phyloP scores from a whole-genome alignment of 53 echinoderm and acorn worm species.

The Henricia sp. region DNA sequence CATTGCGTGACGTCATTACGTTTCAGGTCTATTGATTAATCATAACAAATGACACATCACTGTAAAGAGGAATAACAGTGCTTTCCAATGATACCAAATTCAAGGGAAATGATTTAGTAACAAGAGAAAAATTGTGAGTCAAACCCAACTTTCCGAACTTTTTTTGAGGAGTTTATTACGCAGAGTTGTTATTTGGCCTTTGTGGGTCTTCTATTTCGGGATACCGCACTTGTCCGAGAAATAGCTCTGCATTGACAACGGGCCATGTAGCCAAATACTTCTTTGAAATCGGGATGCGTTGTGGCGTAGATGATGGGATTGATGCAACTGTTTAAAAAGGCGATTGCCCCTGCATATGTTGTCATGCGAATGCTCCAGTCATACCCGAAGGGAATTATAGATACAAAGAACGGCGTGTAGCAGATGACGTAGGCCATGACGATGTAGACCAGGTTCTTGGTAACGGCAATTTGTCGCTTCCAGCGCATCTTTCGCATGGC shows the following conservation, averaged over 20 bases:
- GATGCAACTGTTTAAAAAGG: conserved; percentile 67
- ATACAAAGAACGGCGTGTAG: conserved; percentile 59
- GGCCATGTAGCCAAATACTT: not conserved
- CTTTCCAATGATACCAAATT: no score
- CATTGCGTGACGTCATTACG: no score
- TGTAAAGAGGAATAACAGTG: no score
- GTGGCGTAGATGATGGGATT: conserved; percentile 78
- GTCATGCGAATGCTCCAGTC: conserved; percentile 37
- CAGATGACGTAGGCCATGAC: conserved; percentile 71
- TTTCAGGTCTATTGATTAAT: no score
- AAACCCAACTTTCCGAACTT: no score
- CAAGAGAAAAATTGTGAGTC: no score
- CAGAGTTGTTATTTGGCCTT: no score
- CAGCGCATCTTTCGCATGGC: not conserved
- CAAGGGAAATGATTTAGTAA: no score
- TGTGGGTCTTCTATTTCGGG: no score
- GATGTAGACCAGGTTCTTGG: conserved; percentile 76
- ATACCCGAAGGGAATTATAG: conserved; percentile 15
- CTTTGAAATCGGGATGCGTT: conserved; percentile 58
- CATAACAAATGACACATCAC: no score
- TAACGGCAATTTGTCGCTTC: conserved; percentile 60
- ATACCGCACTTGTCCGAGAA: not conserved
- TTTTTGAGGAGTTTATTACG: no score
- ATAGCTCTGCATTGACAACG: conserved; percentile 18
- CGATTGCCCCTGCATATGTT: conserved; percentile 59